Evolutionary conservation across 2,797 vertebrate genomes (phyloP).

Genomic region (Gobio occitaniae): DNA sequence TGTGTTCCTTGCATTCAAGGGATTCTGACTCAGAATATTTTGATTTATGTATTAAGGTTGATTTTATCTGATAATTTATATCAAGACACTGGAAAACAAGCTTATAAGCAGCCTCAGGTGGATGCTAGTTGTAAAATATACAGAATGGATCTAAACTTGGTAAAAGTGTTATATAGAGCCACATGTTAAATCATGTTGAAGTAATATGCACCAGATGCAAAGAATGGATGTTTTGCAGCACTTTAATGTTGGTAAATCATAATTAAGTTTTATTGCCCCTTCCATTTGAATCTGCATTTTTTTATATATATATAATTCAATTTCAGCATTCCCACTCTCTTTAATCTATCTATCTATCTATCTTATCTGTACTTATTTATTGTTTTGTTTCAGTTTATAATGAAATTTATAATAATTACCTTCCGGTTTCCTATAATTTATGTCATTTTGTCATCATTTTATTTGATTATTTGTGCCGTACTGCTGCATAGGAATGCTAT

Average conservation of each 20-base stretch:
- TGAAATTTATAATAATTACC: too few species aligned
- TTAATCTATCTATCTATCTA: not conserved
- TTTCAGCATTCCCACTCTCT: not conserved
- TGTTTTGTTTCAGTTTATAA: too few species aligned
- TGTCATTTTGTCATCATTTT: too few species aligned
- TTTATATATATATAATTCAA: too few species aligned
- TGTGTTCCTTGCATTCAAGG: not conserved
- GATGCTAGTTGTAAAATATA: not conserved
- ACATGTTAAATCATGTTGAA: not conserved
- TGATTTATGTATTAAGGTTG: not conserved
- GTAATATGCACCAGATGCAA: not conserved
- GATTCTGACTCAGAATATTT: not conserved
- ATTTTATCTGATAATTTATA: not conserved
- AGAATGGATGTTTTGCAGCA: too few species aligned
- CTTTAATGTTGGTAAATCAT: not conserved
- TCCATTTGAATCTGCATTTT: not conserved
- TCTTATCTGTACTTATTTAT: too few species aligned
- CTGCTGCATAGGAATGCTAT: too few species aligned
- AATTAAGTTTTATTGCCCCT: not conserved
- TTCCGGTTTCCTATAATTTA: too few species aligned
- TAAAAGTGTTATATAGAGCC: not conserved
- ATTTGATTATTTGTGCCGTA: too few species aligned
- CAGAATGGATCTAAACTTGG: not conserved
- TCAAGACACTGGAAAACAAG: not conserved
- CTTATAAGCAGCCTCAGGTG: not conserved